These are phyloP conservation scores for Drosophila bipectinata DNA, from an alignment of 1,140 invertebrate species.

Conservation along the genomic window DNA sequence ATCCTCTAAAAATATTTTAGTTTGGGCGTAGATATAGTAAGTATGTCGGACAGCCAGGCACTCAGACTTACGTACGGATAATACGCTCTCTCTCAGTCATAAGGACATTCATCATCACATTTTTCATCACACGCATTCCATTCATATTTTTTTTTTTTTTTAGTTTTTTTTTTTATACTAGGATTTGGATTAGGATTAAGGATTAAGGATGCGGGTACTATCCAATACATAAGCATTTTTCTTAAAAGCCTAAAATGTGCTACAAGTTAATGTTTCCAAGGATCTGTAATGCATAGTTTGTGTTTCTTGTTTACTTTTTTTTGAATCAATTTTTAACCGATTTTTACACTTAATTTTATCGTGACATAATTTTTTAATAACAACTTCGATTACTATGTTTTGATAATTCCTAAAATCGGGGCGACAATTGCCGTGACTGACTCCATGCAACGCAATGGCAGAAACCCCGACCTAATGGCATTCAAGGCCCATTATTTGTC, in stretches of 20 bases:
- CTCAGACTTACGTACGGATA: constrained; percentile 14
- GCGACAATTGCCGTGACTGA: too few relatives aligned
- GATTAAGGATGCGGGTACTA: constrained; percentile 9
- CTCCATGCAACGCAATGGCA: constrained; percentile 6
- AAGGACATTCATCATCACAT: not conserved
- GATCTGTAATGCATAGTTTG: constrained; percentile 39
- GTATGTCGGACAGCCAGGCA: constrained; percentile 27
- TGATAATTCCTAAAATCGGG: constrained; percentile 52
- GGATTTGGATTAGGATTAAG: constrained; percentile 1
- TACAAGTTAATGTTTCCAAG: constrained; percentile 56
- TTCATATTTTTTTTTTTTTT: constrained; percentile 22
- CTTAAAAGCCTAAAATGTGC: not conserved
- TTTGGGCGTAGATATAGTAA: constrained; percentile 4
- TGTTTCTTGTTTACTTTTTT: constrained; percentile 1
- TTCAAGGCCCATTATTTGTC: too few relatives aligned
- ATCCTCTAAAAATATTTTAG: constrained; percentile 39
- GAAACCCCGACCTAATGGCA: not conserved
- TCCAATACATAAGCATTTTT: too few relatives aligned
- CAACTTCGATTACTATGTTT: constrained; percentile 16
- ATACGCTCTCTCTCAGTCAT: constrained; percentile 12
- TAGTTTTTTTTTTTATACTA: not conserved
- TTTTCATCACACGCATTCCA: constrained; percentile 32
- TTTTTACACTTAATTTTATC: constrained; percentile 43
- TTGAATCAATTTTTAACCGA: constrained; percentile 35
- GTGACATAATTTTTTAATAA: constrained; percentile 39